Conservation (phyloP, 2,888 invertebrate species). For the Pogonocherus hispidulus region DNA sequence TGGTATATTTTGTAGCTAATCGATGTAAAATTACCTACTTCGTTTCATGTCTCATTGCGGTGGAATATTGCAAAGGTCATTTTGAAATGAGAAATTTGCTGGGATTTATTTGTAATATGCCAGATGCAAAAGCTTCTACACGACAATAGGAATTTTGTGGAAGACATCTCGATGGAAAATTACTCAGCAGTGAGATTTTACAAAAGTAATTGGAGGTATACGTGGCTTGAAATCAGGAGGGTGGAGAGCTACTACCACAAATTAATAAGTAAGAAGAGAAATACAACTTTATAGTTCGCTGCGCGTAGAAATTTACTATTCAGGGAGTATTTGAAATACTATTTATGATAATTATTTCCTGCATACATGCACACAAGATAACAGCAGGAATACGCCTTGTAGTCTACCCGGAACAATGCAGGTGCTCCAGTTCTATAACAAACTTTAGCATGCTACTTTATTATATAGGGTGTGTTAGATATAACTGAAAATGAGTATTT, state of each 20-base stretch:
- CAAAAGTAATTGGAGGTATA: not conserved
- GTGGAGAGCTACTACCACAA: not conserved
- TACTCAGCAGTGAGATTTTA: not conserved
- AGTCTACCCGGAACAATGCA: too few species aligned
- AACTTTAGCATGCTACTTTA: too few species aligned
- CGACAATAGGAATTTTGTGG: not conserved
- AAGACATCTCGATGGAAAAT: not conserved
- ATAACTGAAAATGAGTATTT: too few species aligned
- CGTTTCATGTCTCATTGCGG: not conserved
- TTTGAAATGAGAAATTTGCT: not conserved
- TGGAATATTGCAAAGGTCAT: not conserved
- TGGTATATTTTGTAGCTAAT: too few species aligned
- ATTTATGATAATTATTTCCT: too few species aligned
- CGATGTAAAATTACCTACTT: too few species aligned
- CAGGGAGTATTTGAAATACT: too few species aligned
- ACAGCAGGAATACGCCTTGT: too few species aligned
- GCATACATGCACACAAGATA: too few species aligned
- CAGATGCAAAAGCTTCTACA: not conserved
- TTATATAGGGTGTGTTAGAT: too few species aligned
- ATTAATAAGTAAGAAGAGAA: not conserved
- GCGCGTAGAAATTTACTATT: not conserved
- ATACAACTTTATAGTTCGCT: not conserved
- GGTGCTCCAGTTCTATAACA: too few species aligned
- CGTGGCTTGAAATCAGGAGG: not conserved
- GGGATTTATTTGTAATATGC: slow-evolving; percentile 1